Evolutionary conservation across 92 coral and sea anemone genomes (phyloP).

Genomic region (Porites rus): DNA sequence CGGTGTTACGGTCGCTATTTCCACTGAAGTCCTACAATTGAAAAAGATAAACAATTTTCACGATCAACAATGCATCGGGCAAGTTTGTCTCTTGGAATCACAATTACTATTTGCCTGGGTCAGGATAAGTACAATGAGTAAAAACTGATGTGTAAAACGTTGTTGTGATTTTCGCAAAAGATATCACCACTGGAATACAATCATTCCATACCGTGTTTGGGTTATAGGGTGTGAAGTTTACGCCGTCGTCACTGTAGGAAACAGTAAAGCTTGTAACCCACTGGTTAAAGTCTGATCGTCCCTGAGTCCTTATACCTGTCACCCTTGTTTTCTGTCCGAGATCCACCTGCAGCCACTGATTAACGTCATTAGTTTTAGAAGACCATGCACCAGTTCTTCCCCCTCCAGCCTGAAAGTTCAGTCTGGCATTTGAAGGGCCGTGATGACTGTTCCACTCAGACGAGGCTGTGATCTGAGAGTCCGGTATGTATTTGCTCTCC

Average conservation of each 20-base stretch:
- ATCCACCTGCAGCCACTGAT: background rate
- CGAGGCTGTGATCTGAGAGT: background rate
- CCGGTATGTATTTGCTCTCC: background rate
- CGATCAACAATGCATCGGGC: too few relatives aligned
- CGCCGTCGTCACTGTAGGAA: background rate
- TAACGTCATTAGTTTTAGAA: background rate
- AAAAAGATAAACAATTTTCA: too few relatives aligned
- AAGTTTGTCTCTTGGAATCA: too few relatives aligned
- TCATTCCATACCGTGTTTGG: background rate
- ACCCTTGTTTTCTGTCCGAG: background rate
- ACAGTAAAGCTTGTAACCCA: background rate
- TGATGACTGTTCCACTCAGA: background rate
- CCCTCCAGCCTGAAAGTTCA: background rate
- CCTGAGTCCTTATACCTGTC: background rate
- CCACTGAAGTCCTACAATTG: background rate
- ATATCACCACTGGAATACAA: background rate
- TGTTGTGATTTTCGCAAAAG: too few relatives aligned
- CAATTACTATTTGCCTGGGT: too few relatives aligned
- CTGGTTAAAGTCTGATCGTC: background rate
- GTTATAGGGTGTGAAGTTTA: background rate
- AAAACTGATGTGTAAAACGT: too few relatives aligned
- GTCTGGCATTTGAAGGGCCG: background rate
- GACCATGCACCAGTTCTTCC: background rate
- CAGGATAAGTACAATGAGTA: too few relatives aligned
- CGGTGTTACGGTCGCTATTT: background rate